These are phyloP conservation scores for Amphimedon queenslandica DNA, from an alignment of 37 sponge, comb jelly and placozoan genomes.

Conservation along the genomic window DNA sequence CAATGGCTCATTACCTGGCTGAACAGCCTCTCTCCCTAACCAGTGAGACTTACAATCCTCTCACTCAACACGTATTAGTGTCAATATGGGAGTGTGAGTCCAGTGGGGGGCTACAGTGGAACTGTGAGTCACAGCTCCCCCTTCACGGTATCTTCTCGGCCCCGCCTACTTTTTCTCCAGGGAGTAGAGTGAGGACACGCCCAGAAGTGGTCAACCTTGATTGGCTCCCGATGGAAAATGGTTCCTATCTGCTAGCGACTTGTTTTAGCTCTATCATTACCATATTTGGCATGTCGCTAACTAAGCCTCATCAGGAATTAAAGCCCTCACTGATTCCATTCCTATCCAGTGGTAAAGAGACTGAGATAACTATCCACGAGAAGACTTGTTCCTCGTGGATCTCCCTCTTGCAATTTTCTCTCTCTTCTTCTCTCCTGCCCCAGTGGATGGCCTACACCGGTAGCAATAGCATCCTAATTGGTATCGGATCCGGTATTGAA, in stretches of 20 bases:
- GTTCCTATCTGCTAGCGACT: conserved; percentile 56
- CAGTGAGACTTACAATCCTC: conserved; percentile 12
- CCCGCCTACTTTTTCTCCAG: not conserved
- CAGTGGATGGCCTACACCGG: conserved; percentile 48
- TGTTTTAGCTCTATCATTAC: conserved; percentile 53
- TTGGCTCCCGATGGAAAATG: conserved; percentile 81
- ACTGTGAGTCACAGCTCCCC: conserved; percentile 51
- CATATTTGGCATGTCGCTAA: conserved; percentile 54
- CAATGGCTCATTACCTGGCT: conserved; percentile 53
- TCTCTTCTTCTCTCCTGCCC: conserved; percentile 20
- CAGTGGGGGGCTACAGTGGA: conserved; percentile 72
- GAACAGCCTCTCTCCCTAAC: conserved; percentile 22
- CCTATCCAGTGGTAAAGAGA: not conserved
- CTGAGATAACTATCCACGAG: not conserved
- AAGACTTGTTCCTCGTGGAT: conserved; percentile 25
- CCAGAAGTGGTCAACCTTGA: conserved; percentile 32
- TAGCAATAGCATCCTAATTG: conserved; percentile 54
- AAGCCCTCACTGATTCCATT: not conserved
- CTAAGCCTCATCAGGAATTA: not conserved
- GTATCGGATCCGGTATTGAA: conserved; percentile 41
- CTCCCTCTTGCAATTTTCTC: conserved; percentile 46
- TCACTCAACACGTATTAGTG: conserved; percentile 43
- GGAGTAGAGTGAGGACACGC: not conserved
- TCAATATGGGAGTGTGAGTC: conserved; percentile 86
- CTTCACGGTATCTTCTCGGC: conserved; percentile 34